phyloP scores from a whole-genome alignment of 2,113 vertebrate species.

The Paratilapia polleni region DNA sequence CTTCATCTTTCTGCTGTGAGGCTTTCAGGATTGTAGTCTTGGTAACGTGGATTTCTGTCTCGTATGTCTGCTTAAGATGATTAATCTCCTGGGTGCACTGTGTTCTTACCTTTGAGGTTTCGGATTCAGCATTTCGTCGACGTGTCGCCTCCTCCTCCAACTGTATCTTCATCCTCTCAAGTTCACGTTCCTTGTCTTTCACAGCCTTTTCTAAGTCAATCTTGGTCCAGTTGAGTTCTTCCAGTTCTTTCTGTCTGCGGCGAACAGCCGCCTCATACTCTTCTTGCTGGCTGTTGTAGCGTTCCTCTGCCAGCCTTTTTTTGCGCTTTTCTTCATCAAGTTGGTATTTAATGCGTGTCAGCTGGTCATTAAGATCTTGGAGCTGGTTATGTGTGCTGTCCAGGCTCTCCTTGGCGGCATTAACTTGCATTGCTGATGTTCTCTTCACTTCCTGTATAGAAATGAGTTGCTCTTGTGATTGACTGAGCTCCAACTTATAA shows the following conservation, averaged over 20 bases:
- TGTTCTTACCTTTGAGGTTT: conserved; percentile 96
- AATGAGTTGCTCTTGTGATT: conserved; percentile 86
- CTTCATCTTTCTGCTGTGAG: conserved; percentile 88
- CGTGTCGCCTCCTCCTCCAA: conserved; percentile 89
- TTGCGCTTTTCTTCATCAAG: conserved; percentile 94
- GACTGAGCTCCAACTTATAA: conserved; percentile 85
- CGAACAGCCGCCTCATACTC: conserved; percentile 90
- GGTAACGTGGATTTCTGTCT: conserved; percentile 93
- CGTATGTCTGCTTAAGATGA: conserved; percentile 92
- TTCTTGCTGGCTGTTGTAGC: conserved; percentile 90
- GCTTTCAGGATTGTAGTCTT: conserved; percentile 91
- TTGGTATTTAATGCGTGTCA: conserved; percentile 88
- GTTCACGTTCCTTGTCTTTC: conserved; percentile 97
- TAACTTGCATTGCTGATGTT: conserved; percentile 83
- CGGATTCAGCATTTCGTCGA: conserved; percentile 89
- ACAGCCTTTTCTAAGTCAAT: conserved; percentile 92
- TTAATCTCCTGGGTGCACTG: conserved; percentile 91
- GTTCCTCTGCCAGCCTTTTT: conserved; percentile 90
- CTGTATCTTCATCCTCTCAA: conserved; percentile 90
- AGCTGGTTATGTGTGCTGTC: conserved; percentile 88
- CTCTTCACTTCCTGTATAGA: conserved; percentile 88
- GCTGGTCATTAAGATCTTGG: conserved; percentile 89
- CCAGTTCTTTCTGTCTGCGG: conserved; percentile 91
- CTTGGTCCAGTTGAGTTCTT: conserved; percentile 89
- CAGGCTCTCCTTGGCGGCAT: conserved; percentile 85